Base-by-base conservation (phyloP, 2,113 vertebrate genomes). In the Cryptotis parvus region DNA sequence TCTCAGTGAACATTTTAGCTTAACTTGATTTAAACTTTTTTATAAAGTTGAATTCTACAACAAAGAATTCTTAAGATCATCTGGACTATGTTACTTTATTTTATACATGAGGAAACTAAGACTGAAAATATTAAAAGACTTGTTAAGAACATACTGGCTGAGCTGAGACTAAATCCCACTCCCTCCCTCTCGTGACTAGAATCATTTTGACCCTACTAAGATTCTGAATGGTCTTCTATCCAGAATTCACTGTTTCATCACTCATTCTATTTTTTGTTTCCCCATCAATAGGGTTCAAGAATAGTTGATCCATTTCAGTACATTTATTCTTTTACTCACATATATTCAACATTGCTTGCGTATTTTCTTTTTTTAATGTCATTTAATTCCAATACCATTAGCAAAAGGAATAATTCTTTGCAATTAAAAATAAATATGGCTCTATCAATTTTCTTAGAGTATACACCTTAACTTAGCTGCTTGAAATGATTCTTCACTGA, bases 1-100 rank as follows among this genome's bases (percentile, higher is more conserved):
- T 77, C 29, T 85, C 92, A 85, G 69, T 41, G 26, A 45, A 81
- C 63, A 4, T 68, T 84, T 61, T 68, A 85, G 37, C 80, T 84
- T 81, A 81, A 37, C 84, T 85, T 81, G 39, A 73, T 39, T 69
- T 69, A 24, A 20, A 33, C 35, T 58, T 58, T n/a, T 58, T 58
- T 58, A 58, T 58, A 18, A 58, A 58, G 55, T 58, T 58, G 29
- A 41, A 33, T 69, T 89, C 29, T 76, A 79, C 43, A 89, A 83
- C 22, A n/a, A 3, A 55, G 37, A 16, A 83, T 27, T 70, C 11
- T 37, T 49, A 52, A 29, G 49, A 65, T 89, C 22, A 49, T 70
- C 26, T 73, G 65, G 39, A 26, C 37, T 55, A 10, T 49, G 22
- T 69, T 41, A 84, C 68, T 76, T 84, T 81, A 55, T 87, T 91